These are phyloP conservation scores for Drosophila ustulata DNA, from an alignment of 2,888 invertebrate species.

Conservation along the genomic window DNA sequence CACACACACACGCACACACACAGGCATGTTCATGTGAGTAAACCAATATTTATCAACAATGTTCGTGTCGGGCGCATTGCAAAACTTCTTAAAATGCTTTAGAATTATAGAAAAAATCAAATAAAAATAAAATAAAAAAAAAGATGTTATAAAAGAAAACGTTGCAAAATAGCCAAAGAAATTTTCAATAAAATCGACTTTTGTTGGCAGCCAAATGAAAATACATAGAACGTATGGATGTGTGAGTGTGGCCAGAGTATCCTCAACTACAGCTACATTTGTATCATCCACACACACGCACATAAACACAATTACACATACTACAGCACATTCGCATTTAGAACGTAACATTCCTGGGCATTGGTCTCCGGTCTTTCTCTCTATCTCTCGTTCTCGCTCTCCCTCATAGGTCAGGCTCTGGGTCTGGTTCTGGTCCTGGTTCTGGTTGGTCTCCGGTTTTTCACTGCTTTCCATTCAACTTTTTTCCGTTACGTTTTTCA, in stretches of 20 bases:
- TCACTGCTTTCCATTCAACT: constrained; percentile 49
- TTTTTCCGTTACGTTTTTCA: constrained; percentile 65
- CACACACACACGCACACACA: not conserved
- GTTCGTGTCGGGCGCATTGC: constrained; percentile 65
- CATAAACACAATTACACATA: constrained; percentile 21
- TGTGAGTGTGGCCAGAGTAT: constrained; percentile 6
- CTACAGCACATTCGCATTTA: constrained; percentile 42
- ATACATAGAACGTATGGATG: constrained; percentile 33
- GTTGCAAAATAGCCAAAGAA: constrained; percentile 57
- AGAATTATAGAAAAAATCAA: constrained; percentile 72
- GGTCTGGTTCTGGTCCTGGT: constrained; percentile 27
- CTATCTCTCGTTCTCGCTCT: not conserved
- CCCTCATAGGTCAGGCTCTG: constrained; percentile 2
- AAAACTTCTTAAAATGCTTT: constrained; percentile 76
- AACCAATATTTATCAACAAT: constrained; percentile 77
- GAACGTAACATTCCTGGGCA: constrained; percentile 69
- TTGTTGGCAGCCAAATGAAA: constrained; percentile 73
- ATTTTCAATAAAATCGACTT: constrained; percentile 74
- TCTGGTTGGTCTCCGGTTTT: constrained; percentile 37
- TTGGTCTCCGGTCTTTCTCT: constrained; percentile 40
- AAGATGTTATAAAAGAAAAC: constrained; percentile 51
- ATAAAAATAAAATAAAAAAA: constrained; percentile 53
- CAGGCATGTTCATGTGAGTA: constrained; percentile 42
- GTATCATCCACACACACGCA: constrained; percentile 6
- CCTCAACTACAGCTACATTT: constrained; percentile 23